Conservation (phyloP, 2,797 vertebrate species). For the Propithecus perrieri region DNA sequence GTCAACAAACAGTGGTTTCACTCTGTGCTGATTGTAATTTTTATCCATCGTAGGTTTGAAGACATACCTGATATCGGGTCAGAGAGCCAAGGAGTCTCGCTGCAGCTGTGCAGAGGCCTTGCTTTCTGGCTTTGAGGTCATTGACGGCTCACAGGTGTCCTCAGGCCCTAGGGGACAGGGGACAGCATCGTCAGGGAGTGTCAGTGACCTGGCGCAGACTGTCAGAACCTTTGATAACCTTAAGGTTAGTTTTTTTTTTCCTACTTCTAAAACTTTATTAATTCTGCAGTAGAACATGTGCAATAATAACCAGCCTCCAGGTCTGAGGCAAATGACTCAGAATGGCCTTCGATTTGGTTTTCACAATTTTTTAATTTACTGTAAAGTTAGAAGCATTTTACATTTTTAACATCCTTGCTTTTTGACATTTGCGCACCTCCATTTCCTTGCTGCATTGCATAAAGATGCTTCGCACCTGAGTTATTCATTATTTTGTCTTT, state of each 20-base stretch:
- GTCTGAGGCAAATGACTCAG: background rate
- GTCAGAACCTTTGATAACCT: conserved; percentile 84
- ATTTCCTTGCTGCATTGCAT: conserved; percentile 27
- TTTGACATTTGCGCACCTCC: background rate
- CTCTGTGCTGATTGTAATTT: conserved; percentile 70
- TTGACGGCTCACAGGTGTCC: conserved; percentile 81
- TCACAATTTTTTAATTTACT: conserved; percentile 15
- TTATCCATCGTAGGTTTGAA: conserved; percentile 89
- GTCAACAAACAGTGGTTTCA: conserved; percentile 7
- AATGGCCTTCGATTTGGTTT: conserved; percentile 38
- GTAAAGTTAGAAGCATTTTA: conserved; percentile 31
- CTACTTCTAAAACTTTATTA: conserved; percentile 66
- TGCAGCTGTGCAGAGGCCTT: conserved; percentile 91
- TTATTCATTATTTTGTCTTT: conserved; percentile 20
- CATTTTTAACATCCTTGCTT: conserved; percentile 49
- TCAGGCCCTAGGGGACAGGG: conserved; percentile 82
- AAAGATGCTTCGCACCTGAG: background rate
- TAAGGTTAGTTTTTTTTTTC: conserved; percentile 87
- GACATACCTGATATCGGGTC: conserved; percentile 95
- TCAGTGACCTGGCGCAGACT: conserved; percentile 78
- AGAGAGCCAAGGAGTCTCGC: conserved; percentile 88
- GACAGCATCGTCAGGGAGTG: conserved; percentile 80
- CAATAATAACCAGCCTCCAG: conserved; percentile 9
- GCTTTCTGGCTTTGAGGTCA: conserved; percentile 84
- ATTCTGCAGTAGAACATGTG: conserved; percentile 57